Conservation (phyloP, 2,888 invertebrate genomes). For the Metalampra italica region DNA sequence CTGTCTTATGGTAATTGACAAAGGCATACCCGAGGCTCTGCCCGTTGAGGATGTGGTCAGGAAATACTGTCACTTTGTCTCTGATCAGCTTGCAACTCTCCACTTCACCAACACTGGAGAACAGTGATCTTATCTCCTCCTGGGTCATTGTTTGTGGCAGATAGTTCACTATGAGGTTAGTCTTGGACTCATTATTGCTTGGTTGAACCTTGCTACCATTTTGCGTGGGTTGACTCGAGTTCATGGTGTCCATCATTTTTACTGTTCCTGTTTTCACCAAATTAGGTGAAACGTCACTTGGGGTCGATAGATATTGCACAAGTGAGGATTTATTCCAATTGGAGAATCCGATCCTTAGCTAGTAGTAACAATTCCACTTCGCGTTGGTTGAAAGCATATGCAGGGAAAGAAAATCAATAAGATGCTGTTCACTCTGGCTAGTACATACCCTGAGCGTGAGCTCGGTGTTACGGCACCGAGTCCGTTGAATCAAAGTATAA, state of each 20-base stretch:
- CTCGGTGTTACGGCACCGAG: conserved; percentile 54
- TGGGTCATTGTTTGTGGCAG: conserved; percentile 99
- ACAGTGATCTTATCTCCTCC: conserved; percentile 95
- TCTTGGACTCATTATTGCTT: conserved; percentile 94
- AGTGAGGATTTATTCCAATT: conserved; percentile 44
- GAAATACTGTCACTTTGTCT: conserved; percentile 93
- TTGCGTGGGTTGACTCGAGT: conserved; percentile 81
- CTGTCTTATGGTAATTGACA: conserved; percentile 90
- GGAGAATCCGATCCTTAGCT: conserved; percentile 51
- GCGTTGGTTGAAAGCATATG: conserved; percentile 78
- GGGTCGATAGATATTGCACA: conserved; percentile 36
- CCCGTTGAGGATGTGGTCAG: conserved; percentile 81
- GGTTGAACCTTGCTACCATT: conserved; percentile 85
- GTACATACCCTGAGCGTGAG: conserved; percentile 69
- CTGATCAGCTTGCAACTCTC: conserved; percentile 98
- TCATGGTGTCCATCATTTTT: conserved; percentile 77
- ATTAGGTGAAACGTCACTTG: conserved; percentile 50
- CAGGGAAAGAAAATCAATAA: conserved; percentile 79
- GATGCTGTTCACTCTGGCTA: conserved; percentile 73
- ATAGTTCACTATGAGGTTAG: conserved; percentile 99
- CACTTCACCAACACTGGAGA: conserved; percentile 96
- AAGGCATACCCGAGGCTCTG: conserved; percentile 95
- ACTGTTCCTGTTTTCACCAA: conserved; percentile 53
- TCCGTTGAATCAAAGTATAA: conserved; percentile 68
- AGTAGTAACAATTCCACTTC: conserved; percentile 65